These are phyloP conservation scores for Malurus melanocephalus DNA, from an alignment of 2,113 vertebrate species.

Conservation along the genomic window DNA sequence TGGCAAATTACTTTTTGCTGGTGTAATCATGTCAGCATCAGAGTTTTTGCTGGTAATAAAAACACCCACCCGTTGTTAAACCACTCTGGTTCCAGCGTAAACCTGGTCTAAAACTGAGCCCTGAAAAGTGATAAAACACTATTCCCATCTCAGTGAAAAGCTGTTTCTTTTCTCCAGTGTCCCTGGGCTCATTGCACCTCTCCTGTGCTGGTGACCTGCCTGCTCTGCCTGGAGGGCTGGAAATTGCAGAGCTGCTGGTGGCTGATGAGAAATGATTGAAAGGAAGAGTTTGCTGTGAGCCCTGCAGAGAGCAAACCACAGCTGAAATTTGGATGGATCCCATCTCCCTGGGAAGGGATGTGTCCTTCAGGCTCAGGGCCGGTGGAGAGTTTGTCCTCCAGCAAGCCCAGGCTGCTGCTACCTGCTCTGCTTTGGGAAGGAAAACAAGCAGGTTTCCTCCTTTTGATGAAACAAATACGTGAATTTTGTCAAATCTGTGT, in stretches of 20 bases:
- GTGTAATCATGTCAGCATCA: background rate
- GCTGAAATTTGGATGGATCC: background rate
- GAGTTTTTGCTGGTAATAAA: background rate
- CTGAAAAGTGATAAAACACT: background rate
- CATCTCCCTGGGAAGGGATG: background rate
- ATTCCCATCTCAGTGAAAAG: background rate
- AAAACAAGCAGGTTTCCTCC: background rate
- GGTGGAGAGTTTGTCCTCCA: background rate
- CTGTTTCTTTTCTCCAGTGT: background rate
- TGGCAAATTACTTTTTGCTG: background rate
- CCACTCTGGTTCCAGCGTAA: background rate
- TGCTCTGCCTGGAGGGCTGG: constrained; percentile 6
- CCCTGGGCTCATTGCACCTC: background rate
- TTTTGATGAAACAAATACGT: background rate
- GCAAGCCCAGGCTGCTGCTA: background rate
- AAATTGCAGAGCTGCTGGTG: constrained; percentile 5
- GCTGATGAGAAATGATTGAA: background rate
- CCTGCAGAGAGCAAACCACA: background rate
- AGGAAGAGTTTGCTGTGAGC: background rate
- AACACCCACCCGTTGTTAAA: background rate
- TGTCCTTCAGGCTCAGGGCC: background rate
- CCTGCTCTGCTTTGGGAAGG: background rate
- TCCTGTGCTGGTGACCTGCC: background rate
- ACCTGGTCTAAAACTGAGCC: background rate
- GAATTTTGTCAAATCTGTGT: background rate